A percentile compares a stretch with the other conserved stretches of the same genome.
Evolutionary conservation across 1,140 invertebrate species (phyloP).

Genomic region (Lordiphosa mommai): DNA sequence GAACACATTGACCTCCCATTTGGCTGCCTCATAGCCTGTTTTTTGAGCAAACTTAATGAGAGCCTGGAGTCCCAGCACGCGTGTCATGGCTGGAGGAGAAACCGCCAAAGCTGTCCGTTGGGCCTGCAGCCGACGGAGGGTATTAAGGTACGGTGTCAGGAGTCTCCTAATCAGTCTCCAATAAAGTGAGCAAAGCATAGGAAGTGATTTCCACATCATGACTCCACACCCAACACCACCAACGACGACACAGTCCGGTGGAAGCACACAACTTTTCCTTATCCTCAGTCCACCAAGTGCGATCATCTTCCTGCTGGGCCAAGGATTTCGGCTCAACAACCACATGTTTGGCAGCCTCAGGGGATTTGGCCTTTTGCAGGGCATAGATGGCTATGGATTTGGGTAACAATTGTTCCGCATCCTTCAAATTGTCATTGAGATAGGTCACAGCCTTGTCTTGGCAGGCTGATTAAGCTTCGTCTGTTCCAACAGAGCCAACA

Average conservation of each 20-base stretch:
- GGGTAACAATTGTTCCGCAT: conserved; percentile 85
- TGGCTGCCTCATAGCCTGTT: conserved; percentile 57
- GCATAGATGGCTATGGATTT: conserved; percentile 88
- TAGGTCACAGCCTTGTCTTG: conserved; percentile 79
- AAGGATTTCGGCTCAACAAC: conserved; percentile 37
- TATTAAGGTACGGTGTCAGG: conserved; percentile 79
- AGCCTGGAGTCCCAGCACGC: conserved; percentile 84
- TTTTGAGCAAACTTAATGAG: conserved; percentile 82
- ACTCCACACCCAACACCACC: conserved; percentile 81
- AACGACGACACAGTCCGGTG: conserved; percentile 81
- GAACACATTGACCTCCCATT: conserved; percentile 42
- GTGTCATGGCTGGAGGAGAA: conserved; percentile 88
- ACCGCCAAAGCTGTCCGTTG: conserved; percentile 88
- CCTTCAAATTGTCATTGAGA: conserved; percentile 80
- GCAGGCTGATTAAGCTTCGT: conserved; percentile 64
- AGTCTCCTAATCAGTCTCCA: conserved; percentile 80
- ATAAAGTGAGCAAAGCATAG: conserved; percentile 85
- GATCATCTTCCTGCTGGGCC: conserved; percentile 59
- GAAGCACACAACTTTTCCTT: conserved; percentile 87
- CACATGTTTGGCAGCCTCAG: conserved; percentile 39
- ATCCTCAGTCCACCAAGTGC: conserved; percentile 81
- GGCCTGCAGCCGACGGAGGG: conserved; percentile 86
- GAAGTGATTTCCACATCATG: conserved; percentile 88
- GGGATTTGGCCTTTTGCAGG: conserved; percentile 87
- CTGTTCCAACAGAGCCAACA: conserved; percentile 89